Conservation (phyloP, 2,888 invertebrate species). For the Crepidodera aurea region DNA sequence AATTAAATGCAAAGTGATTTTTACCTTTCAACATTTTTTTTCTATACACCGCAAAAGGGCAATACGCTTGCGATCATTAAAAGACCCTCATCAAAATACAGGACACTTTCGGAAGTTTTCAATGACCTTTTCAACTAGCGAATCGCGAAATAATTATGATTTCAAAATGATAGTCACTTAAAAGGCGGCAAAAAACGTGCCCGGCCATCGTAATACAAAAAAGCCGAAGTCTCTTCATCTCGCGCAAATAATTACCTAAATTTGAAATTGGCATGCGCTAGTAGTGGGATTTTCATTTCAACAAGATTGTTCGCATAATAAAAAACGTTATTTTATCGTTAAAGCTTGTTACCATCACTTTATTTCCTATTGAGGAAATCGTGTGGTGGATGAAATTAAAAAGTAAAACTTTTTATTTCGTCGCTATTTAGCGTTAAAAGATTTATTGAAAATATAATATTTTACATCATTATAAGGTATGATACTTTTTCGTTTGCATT, state of each 20-base stretch:
- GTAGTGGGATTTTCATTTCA: slow-evolving; percentile 35
- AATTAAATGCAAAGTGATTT: no score
- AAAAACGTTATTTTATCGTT: not conserved
- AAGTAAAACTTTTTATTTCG: no score
- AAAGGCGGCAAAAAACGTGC: slow-evolving; percentile 35
- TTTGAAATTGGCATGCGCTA: slow-evolving; percentile 46
- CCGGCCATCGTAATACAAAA: slow-evolving; percentile 37
- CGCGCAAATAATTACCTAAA: slow-evolving; percentile 49
- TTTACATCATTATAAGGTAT: no score
- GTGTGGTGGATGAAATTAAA: no score
- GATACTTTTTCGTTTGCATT: no score
- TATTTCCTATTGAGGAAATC: not conserved
- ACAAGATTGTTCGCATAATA: slow-evolving; percentile 31
- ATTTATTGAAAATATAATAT: no score
- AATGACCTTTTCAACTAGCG: slow-evolving; percentile 41
- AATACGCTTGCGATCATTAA: slow-evolving; percentile 22
- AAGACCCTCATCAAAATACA: slow-evolving; percentile 32
- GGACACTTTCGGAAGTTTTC: slow-evolving; percentile 41
- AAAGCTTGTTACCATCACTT: not conserved
- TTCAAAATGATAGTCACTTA: slow-evolving; percentile 36
- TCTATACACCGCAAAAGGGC: not conserved
- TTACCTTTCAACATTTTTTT: no score
- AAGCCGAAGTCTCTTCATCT: slow-evolving; percentile 32
- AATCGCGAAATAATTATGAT: slow-evolving; percentile 45
- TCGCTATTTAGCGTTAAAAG: no score